These are phyloP conservation scores for Belonocnema kinseyi DNA, from an alignment of 1,140 invertebrate genomes.

Conservation along the genomic window DNA sequence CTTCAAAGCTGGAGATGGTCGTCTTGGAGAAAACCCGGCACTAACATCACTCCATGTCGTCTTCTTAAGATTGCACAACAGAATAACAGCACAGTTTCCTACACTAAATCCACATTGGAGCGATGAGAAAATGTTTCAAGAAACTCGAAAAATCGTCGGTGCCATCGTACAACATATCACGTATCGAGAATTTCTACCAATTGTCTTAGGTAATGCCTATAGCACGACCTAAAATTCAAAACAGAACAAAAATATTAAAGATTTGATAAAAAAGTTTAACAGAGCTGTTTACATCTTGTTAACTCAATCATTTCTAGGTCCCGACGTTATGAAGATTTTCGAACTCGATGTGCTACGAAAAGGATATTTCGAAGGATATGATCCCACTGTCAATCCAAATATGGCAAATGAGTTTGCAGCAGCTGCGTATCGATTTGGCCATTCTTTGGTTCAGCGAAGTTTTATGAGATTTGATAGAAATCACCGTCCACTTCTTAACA, in stretches of 20 bases:
- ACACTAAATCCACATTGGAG: conserved; percentile 90
- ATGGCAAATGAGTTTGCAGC: conserved; percentile 95
- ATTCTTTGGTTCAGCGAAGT: conserved; percentile 91
- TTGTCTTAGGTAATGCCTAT: conserved; percentile 81
- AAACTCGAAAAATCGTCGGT: conserved; percentile 87
- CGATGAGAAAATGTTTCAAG: conserved; percentile 92
- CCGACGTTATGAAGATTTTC: conserved; percentile 83
- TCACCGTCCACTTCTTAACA: conserved; percentile 81
- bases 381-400: conserved; percentile 87
- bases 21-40: conserved; percentile 91
- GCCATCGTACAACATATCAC: conserved; percentile 92
- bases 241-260: too few species aligned
- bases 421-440: conserved; percentile 97
- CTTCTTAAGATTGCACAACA: conserved; percentile 94
- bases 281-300: background rate
- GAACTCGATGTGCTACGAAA: conserved; percentile 80
- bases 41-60: conserved; percentile 91
- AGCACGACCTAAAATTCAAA: too few species aligned
- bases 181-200: conserved; percentile 91
- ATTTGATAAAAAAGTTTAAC: too few species aligned
- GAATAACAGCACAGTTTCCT: conserved; percentile 85
- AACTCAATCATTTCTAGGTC: conserved; percentile 68
- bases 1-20: conserved; percentile 85
- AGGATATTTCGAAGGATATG: conserved; percentile 85
- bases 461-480: conserved; percentile 81